Evolutionary conservation across 1,140 invertebrate species (phyloP).

Genomic region (Potamilus streckersoni): DNA sequence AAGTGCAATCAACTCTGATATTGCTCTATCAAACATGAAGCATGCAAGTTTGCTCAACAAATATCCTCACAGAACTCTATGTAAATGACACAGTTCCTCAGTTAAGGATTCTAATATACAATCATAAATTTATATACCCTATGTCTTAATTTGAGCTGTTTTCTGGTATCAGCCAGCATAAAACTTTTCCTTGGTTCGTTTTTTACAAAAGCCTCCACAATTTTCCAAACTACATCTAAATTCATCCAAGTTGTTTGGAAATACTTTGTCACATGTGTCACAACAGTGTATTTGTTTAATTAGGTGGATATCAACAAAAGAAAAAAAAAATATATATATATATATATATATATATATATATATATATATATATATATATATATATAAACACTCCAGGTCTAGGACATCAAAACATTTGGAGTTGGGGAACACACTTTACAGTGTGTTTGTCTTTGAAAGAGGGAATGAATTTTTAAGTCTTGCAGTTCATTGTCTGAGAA

Average conservation of each 20-base stretch:
- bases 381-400: conserved; percentile 4
- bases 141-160: conserved; percentile 9
- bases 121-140: conserved; percentile 7
- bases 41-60: background rate
- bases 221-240: background rate
- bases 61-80: background rate
- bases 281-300: conserved; percentile 7
- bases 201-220: conserved; percentile 10
- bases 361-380: too few relatives aligned
- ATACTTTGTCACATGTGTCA: conserved; percentile 11
- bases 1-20: background rate
- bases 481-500: conserved; percentile 9
- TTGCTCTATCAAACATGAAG: background rate
- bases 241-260: conserved; percentile 12
- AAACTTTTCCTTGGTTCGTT: conserved; percentile 18
- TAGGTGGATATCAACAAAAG: conserved; percentile 3
- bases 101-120: background rate
- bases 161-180: conserved; percentile 15
- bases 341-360: too few relatives aligned
- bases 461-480: conserved; percentile 10
- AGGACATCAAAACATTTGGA: background rate
- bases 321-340: too few relatives aligned
- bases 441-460: conserved; percentile 13
- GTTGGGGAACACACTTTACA: conserved; percentile 1
- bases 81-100: background rate